These are phyloP conservation scores for Drosophila macrospina DNA, from an alignment of 2,888 invertebrate species.

Conservation along the genomic window DNA sequence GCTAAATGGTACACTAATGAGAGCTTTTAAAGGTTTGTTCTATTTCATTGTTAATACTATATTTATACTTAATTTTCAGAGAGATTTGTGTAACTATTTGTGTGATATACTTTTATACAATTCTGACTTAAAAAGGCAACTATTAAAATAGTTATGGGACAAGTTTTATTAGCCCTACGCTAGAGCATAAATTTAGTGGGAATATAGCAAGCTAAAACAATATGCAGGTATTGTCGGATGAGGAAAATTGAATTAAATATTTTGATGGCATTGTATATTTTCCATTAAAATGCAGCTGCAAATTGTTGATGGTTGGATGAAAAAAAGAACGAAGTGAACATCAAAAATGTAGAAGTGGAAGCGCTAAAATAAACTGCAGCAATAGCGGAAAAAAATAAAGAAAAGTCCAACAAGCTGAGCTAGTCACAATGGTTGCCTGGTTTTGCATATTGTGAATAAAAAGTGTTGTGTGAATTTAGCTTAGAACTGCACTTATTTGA, in stretches of 20 bases:
- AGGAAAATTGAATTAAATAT: constrained; percentile 66
- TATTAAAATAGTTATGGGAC: neutral
- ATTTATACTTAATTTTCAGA: too few species aligned
- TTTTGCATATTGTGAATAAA: constrained; percentile 65
- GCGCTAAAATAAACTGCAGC: constrained; percentile 45
- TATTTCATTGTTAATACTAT: neutral
- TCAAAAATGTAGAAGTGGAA: constrained; percentile 6
- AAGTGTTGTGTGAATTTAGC: constrained; percentile 59
- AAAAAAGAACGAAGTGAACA: constrained; percentile 16
- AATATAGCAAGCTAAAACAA: constrained; percentile 4
- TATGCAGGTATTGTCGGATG: constrained; percentile 24
- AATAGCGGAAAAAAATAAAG: constrained; percentile 24
- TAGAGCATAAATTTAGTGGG: neutral
- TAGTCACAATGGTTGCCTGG: constrained; percentile 26
- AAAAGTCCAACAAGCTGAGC: constrained; percentile 7
- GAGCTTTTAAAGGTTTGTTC: neutral
- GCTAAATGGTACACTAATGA: neutral
- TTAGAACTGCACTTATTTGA: constrained; percentile 73
- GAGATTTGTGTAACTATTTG: too few species aligned
- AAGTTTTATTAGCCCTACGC: neutral
- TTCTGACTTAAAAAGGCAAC: too few species aligned
- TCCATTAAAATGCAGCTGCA: constrained; percentile 70
- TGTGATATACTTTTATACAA: too few species aligned
- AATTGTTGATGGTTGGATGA: constrained; percentile 45
- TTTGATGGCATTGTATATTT: constrained; percentile 58